Percentiles rank a stretch among this genome's conserved stretches.
Evolutionary conservation across 2,797 vertebrate species (phyloP).

Genomic region (Mormyrops boulengeri): DNA sequence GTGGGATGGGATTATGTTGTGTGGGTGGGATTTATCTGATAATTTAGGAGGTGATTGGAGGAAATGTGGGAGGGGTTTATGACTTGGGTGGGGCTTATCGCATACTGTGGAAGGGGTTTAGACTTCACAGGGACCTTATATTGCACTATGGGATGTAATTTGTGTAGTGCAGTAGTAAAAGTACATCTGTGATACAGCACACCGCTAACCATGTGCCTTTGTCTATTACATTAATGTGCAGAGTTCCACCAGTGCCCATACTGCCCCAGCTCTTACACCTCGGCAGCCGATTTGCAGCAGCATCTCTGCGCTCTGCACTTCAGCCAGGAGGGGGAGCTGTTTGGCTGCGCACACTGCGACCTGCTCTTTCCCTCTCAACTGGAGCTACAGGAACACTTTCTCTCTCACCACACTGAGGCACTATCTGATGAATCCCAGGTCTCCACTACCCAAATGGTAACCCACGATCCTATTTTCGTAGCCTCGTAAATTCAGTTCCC

Average conservation of each 20-base stretch:
- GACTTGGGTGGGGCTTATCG: neutral
- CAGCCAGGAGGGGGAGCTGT: conserved; percentile 49
- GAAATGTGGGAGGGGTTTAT: neutral
- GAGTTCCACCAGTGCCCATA: conserved; percentile 51
- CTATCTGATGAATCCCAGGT: conserved; percentile 40
- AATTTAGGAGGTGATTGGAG: neutral
- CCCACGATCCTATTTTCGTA: neutral
- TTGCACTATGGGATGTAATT: neutral
- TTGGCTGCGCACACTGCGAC: conserved; percentile 67
- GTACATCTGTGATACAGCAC: neutral
- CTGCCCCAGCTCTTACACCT: conserved; percentile 57
- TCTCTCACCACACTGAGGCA: conserved; percentile 61
- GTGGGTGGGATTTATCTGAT: neutral
- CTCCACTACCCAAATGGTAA: conserved; percentile 54
- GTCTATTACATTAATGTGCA: conserved; percentile 21
- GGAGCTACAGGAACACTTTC: conserved; percentile 68
- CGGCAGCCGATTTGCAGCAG: conserved; percentile 66
- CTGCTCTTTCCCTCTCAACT: conserved; percentile 60
- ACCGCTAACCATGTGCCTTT: neutral
- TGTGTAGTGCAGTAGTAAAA: neutral
- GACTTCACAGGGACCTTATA: neutral
- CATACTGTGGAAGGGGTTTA: neutral
- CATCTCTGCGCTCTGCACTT: conserved; percentile 60
- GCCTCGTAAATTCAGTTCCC: neutral
- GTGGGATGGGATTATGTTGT: neutral